phyloP scores from a whole-genome alignment of 2,797 vertebrate genomes.

The Chloroceryle inda region DNA sequence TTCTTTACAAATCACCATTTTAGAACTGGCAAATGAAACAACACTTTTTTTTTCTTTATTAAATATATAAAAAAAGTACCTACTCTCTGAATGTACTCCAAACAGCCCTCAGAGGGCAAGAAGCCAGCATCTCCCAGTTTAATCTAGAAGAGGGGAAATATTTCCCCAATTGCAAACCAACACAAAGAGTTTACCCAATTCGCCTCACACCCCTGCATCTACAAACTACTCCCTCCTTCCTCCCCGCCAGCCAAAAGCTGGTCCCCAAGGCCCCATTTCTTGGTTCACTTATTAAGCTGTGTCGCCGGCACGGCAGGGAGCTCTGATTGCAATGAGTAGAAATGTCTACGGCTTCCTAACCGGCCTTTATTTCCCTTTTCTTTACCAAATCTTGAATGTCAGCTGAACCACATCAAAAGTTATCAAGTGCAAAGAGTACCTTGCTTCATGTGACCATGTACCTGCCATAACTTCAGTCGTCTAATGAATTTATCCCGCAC shows the following conservation, averaged over 20 bases:
- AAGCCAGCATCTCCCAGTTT: not conserved
- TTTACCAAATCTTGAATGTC: not conserved
- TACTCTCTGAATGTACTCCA: not conserved
- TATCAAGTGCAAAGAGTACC: not conserved
- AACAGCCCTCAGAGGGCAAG: not conserved
- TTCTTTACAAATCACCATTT: conserved; percentile 12
- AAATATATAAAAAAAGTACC: not conserved
- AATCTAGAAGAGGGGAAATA: not conserved
- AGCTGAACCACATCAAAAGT: rapidly evolving
- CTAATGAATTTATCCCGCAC: not conserved
- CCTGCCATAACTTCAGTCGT: not conserved
- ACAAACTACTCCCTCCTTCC: not conserved
- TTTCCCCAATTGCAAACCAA: not conserved
- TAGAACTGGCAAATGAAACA: not conserved
- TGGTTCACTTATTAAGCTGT: rapidly evolving
- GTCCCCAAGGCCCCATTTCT: not conserved
- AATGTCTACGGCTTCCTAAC: not conserved
- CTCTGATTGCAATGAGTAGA: not conserved
- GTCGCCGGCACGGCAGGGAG: rapidly evolving
- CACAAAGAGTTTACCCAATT: not conserved
- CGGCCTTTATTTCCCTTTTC: not conserved
- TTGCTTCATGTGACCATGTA: not conserved
- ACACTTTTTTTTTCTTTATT: not conserved
- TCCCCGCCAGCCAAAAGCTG: rapidly evolving
- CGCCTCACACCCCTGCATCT: rapidly evolving